Evolutionary conservation across 2,888 invertebrate genomes (phyloP).

Genomic region (Xestoiulus laeticollis): DNA sequence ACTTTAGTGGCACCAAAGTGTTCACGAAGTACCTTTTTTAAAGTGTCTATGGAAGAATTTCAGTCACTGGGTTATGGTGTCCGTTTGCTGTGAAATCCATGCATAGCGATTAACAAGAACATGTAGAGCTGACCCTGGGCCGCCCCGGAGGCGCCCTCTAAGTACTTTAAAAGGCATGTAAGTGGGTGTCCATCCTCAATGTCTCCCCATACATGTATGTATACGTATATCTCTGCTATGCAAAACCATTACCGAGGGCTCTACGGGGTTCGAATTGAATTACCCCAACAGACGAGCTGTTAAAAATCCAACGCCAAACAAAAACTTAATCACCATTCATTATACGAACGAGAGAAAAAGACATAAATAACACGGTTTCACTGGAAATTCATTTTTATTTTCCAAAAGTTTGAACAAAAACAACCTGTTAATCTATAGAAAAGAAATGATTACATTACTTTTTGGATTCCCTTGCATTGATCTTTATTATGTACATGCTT

Average conservation of each 20-base stretch:
- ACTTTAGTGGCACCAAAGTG: too few relatives aligned
- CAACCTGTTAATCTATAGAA: not conserved
- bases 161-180: conserved; percentile 10
- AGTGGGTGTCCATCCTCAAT: conserved; percentile 13
- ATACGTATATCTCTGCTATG: not conserved
- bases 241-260: conserved; percentile 14
- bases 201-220: not conserved
- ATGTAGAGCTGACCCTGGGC: conserved; percentile 26
- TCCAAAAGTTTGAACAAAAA: not conserved
- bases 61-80: not conserved
- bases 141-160: conserved; percentile 26
- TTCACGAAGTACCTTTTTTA: too few relatives aligned
- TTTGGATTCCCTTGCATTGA: too few relatives aligned
- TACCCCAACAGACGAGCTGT: not conserved
- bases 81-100: not conserved
- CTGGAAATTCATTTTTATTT: not conserved
- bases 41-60: not conserved
- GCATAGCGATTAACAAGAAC: conserved; percentile 16
- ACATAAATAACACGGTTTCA: not conserved
- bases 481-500: too few relatives aligned
- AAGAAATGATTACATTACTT: too few relatives aligned
- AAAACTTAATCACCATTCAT: not conserved
- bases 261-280: conserved; percentile 15
- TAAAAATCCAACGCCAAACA: conserved; percentile 24
- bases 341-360: not conserved